A percentile compares a stretch with the other conserved stretches of the same genome.
These are phyloP conservation scores for Mesoclemmys tuberculata DNA, from an alignment of 2,113 vertebrate species.

Conservation along the genomic window DNA sequence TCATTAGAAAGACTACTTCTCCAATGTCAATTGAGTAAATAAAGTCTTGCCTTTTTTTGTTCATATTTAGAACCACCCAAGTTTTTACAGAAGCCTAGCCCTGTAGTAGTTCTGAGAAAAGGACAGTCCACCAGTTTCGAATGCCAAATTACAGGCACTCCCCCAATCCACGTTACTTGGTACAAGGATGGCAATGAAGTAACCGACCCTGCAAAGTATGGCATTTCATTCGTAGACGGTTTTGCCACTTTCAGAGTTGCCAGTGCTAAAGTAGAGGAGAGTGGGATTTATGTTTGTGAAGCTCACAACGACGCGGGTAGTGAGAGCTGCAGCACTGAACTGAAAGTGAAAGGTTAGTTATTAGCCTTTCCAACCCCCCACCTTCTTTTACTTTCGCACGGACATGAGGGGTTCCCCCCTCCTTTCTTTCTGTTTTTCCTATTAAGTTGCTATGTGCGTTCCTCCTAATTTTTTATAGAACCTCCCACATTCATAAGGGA, in stretches of 20 bases:
- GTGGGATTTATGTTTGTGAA: slow-evolving; percentile 93
- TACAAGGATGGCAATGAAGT: slow-evolving; percentile 94
- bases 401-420: background rate
- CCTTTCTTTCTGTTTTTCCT: background rate
- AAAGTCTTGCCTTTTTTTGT: slow-evolving; percentile 18
- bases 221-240: slow-evolving; percentile 86
- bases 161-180: slow-evolving; percentile 93
- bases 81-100: slow-evolving; percentile 91
- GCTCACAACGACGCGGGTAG: slow-evolving; percentile 97
- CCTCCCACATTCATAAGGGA: slow-evolving; percentile 89
- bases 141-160: slow-evolving; percentile 93
- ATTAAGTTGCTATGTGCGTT: slow-evolving; percentile 51
- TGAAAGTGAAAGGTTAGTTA: slow-evolving; percentile 97
- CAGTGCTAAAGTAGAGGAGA: slow-evolving; percentile 84
- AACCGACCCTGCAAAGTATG: slow-evolving; percentile 80
- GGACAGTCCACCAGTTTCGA: slow-evolving; percentile 91
- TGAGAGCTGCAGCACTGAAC: slow-evolving; percentile 93
- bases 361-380: background rate
- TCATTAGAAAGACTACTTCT: background rate
- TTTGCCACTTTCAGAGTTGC: slow-evolving; percentile 89
- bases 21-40: background rate
- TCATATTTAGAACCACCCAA: slow-evolving; percentile 90
- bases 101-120: slow-evolving; percentile 87
- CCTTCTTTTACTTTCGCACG: background rate
- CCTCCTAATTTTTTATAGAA: slow-evolving; percentile 79